A percentile compares a stretch with the other conserved stretches of the same genome.
These are phyloP conservation scores for Phaethornis superciliosus DNA, from an alignment of 2,113 vertebrate genomes.

Conservation along the genomic window DNA sequence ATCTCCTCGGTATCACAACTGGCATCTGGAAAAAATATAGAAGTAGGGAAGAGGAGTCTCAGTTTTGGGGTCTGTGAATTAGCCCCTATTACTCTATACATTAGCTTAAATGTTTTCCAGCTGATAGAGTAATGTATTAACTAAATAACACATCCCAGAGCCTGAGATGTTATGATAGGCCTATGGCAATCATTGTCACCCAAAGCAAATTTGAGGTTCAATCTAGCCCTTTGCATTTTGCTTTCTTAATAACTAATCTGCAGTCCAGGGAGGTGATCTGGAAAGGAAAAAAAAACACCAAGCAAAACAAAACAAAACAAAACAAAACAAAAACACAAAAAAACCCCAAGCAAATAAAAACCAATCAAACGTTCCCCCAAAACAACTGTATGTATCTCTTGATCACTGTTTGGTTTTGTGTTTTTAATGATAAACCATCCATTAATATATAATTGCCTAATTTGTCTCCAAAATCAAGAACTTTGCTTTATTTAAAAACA, in stretches of 20 bases:
- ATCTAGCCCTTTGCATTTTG: background rate
- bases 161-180: background rate
- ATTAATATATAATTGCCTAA: background rate
- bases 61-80: background rate
- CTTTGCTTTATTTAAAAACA: background rate
- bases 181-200: background rate
- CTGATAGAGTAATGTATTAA: background rate
- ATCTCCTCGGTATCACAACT: background rate
- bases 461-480: background rate
- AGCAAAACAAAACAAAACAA: no score
- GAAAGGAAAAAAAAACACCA: background rate
- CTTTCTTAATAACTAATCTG: background rate
- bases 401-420: background rate
- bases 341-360: background rate
- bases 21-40: background rate
- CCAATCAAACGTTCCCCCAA: no score
- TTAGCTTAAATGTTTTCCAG: background rate
- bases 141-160: background rate
- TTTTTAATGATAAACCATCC: background rate
- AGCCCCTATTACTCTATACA: background rate
- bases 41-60: background rate
- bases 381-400: background rate
- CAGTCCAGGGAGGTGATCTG: background rate
- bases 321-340: background rate
- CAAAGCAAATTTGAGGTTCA: background rate